Percentiles rank a stretch among this genome's conserved stretches.
These are phyloP conservation scores for Drosophila falleni DNA, from an alignment of 2,888 invertebrate species.

Conservation along the genomic window DNA sequence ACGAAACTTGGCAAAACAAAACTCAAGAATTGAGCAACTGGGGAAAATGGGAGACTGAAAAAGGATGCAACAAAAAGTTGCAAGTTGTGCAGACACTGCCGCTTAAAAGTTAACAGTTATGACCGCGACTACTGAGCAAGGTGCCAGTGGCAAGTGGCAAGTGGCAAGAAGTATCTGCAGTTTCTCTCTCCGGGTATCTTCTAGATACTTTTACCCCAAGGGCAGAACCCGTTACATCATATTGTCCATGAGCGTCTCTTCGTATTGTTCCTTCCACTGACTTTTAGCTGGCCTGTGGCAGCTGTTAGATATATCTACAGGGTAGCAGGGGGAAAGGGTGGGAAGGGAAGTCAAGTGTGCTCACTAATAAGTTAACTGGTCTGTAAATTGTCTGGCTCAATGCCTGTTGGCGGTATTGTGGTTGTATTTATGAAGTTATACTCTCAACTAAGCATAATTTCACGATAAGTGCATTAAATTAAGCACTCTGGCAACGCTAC, in stretches of 20 bases:
- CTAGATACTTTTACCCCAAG: conserved; percentile 13
- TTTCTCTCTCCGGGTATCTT: conserved; percentile 2
- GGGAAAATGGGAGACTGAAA: not conserved
- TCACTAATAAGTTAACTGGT: conserved; percentile 69
- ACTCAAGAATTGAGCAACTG: conserved; percentile 21
- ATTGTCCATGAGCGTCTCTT: conserved; percentile 17
- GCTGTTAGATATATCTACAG: not conserved
- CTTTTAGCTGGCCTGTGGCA: conserved; percentile 3
- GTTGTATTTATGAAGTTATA: conserved; percentile 51
- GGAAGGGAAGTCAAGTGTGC: conserved; percentile 36
- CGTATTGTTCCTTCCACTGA: conserved; percentile 4
- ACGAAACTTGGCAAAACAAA: conserved; percentile 34
- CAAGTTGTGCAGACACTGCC: conserved; percentile 38
- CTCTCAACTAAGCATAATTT: conserved; percentile 2
- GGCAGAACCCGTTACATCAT: conserved; percentile 19
- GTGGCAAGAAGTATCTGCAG: not conserved
- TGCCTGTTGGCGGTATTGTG: conserved; percentile 21
- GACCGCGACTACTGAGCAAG: conserved; percentile 44
- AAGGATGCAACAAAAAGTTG: conserved; percentile 42
- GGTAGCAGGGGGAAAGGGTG: not conserved
- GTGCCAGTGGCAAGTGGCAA: conserved; percentile 25
- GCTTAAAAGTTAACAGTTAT: conserved; percentile 69
- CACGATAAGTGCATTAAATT: not conserved
- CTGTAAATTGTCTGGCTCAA: conserved; percentile 62
- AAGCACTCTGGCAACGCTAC: not conserved